Base-by-base conservation (phyloP, 2,888 invertebrate species). In the Nomada lathburiana region DNA sequence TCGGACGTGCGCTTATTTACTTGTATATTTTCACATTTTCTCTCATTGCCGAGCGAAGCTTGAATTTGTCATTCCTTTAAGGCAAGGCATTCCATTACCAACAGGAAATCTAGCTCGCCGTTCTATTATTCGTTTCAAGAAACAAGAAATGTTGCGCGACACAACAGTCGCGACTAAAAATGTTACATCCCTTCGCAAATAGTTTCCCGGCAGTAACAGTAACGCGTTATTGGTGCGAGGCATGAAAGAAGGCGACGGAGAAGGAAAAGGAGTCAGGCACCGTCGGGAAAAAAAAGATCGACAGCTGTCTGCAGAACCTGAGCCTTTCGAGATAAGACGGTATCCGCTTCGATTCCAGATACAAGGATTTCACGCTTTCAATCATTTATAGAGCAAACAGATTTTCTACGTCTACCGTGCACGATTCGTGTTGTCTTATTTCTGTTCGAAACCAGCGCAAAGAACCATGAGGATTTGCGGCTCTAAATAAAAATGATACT, bases 231-330 rank as follows among this genome's bases (percentile, higher is more conserved):
- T 68, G 62, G 71, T 50, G 60, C 53, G 63, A 60, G 75, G 13
- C 47, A 50, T 20, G 76, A 68, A 72, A 73, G 57, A 68, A 80
- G 67, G 42, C 52, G 67, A 67, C 16, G 65, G 23, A 2, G 64
- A 20, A 47, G 57, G 53, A 72, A 71, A n/a, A 59, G 69, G 68
- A 71, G 71, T 80, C 57, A 29, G 68, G 23, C 29, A 62, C 73
- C 74, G 75, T 74, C 71, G 60, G 73, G 29, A 63, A 68, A 59
- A 76, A 76, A 71, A 62, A 79, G 78, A 82, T 76, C 81, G 84
- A 85, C 83, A 79, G 85, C 81, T 84, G 85, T 67, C 81, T 68
- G 70, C 55, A 76, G 76, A 81, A 76, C 76, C 76, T 76, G 79
- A 72, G 20, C 68, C 47, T 44, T 76, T 70, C 75, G 16, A 76